A percentile compares a stretch with the other conserved stretches of the same genome.
Conservation (phyloP, 2,113 vertebrate genomes). For the Eonycteris spelaea region DNA sequence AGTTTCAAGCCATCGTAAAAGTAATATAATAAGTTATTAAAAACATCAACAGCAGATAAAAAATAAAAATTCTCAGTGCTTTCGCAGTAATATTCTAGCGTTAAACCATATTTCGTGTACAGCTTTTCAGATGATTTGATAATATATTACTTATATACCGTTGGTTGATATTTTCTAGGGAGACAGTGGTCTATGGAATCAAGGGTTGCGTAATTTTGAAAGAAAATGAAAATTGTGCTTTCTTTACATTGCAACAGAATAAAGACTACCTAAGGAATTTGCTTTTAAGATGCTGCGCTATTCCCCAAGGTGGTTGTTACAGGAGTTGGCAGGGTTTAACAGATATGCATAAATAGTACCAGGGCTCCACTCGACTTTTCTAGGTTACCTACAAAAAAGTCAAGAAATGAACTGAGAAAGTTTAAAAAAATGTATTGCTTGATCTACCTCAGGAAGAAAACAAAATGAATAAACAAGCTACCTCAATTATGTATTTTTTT, state of each 20-base stretch:
- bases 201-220: constrained; percentile 75
- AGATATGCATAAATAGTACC: constrained; percentile 50
- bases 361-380: constrained; percentile 46
- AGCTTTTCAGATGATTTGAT: background rate
- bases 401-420: background rate
- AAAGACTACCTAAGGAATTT: constrained; percentile 83
- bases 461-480: constrained; percentile 46
- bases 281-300: constrained; percentile 71
- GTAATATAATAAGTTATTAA: background rate
- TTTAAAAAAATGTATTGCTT: constrained; percentile 40
- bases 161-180: constrained; percentile 38
- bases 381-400: constrained; percentile 45
- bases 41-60: constrained; percentile 12
- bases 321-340: constrained; percentile 63
- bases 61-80: background rate
- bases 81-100: background rate
- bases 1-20: constrained; percentile 3
- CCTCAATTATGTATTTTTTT: constrained; percentile 11
- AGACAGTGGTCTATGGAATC: background rate
- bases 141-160: background rate
- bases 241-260: constrained; percentile 77
- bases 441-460: constrained; percentile 64
- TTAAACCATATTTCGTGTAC: constrained; percentile 11
- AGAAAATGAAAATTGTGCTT: constrained; percentile 75
- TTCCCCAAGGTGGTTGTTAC: constrained; percentile 85